Base-by-base conservation (phyloP, 2,113 vertebrate species). In the Protomyctophum bolini region DNA sequence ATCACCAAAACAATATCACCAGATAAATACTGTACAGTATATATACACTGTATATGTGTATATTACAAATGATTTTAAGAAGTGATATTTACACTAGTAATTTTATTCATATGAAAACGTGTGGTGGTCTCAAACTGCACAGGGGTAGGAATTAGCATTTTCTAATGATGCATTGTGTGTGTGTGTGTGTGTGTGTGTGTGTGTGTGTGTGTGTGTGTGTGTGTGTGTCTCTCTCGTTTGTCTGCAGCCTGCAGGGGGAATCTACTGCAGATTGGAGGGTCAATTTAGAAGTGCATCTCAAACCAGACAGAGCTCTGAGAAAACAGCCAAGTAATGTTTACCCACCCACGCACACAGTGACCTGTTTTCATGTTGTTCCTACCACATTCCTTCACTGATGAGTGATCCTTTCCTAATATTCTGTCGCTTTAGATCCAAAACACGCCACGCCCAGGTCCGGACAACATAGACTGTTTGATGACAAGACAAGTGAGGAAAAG, bases 181-280 rank as follows among this genome's bases (percentile, higher is more conserved):
- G 29, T 33, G n/a, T 10, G 21, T 69, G 29, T 67, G 50, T 75
- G 46, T 69, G 57, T 45, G 55, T 63, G 57, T 59, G 64, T 78
- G 46, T 41, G 61, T 46, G 11, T 41, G 68, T 54, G 54, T 63
- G 28, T 73, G 66, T 63, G 45, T 64, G 14, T 60, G 28, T 66
- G 12, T 66, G 48, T 54, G 33, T 29, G 58, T 73, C 21, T 21
- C 21, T 21, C 21, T 21, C 21, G 58, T 52, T 48, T 21, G 21
- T 54, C 72, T 66, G 2, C 75, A 93, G 97, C 95, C 94, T 72
- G 92, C 95, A 67, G 97, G 94, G 66, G 94, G 98, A 51, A 95
- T 98, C 92, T 98, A 98, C 89, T 94, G 94, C 80, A 93, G 94
- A 66, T 89, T 99, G 2, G 97, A 99, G 91, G 93, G 93, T 12